Evolutionary conservation across 2,113 vertebrate genomes (phyloP).

Genomic region (Bungarus multicinctus): DNA sequence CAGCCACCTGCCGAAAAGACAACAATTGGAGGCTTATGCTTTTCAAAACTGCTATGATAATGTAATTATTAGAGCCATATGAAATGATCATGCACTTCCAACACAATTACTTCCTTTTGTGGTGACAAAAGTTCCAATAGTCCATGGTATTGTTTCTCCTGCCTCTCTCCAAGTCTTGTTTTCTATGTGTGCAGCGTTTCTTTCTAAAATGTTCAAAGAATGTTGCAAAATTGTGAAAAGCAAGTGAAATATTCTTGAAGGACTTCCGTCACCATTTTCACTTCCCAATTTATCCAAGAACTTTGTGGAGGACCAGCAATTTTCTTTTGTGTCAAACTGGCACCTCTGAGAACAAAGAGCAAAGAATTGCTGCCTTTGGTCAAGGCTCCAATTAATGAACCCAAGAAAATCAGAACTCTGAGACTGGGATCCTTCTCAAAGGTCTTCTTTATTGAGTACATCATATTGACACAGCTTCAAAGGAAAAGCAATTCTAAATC

Average conservation of each 20-base stretch:
- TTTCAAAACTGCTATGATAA: conserved; percentile 23
- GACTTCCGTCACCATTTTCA: neutral
- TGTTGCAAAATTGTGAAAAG: neutral
- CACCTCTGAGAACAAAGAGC: neutral
- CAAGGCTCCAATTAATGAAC: no score
- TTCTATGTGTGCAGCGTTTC: rapidly evolving
- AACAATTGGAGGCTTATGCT: conserved; percentile 17
- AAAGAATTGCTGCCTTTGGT: neutral
- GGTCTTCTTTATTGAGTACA: no score
- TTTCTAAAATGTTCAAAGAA: neutral
- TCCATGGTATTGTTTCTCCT: conserved; percentile 1
- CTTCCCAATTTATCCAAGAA: neutral
- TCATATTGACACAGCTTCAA: no score
- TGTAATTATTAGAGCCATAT: conserved; percentile 45
- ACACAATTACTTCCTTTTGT: conserved; percentile 54
- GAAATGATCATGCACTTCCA: conserved; percentile 41
- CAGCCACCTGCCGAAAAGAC: neutral
- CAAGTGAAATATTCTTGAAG: neutral
- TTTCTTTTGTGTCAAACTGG: neutral
- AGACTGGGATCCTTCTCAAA: no score
- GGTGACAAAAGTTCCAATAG: conserved; percentile 47
- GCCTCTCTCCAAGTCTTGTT: neutral
- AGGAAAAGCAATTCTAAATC: no score
- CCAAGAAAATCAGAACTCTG: no score
- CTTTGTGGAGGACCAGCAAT: neutral